These are phyloP conservation scores for Gnathonemus echidnorhynchus DNA, from an alignment of 2,113 vertebrate genomes.

Conservation along the genomic window DNA sequence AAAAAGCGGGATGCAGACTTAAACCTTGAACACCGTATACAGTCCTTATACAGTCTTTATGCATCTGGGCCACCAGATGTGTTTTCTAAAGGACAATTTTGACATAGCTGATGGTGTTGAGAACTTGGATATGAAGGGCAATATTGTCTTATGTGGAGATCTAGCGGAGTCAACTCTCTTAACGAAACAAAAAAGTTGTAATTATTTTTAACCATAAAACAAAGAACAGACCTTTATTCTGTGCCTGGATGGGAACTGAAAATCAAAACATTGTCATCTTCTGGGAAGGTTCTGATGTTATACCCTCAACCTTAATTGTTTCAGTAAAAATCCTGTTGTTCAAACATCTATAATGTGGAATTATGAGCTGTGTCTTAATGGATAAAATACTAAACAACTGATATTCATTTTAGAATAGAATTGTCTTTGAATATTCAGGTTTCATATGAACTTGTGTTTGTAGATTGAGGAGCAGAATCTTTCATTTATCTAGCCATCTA, in stretches of 20 bases:
- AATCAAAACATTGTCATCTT: background rate
- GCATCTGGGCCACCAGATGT: background rate
- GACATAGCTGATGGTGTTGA: conserved; percentile 16
- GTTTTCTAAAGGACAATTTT: conserved; percentile 26
- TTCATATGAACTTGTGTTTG: background rate
- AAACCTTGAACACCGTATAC: no score
- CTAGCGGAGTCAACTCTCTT: conserved; percentile 18
- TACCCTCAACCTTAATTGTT: background rate
- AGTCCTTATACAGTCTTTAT: background rate
- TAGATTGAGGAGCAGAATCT: background rate
- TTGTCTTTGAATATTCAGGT: background rate
- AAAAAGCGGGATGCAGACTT: no score
- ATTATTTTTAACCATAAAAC: background rate
- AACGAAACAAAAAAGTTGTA: conserved; percentile 11
- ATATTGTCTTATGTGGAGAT: conserved; percentile 25
- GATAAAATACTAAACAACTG: background rate
- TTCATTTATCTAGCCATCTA: background rate
- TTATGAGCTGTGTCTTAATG: background rate
- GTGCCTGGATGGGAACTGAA: background rate
- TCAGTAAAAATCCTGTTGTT: background rate
- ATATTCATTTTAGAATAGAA: background rate
- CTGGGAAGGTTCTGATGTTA: background rate
- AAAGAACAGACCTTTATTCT: background rate
- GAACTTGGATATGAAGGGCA: conserved; percentile 34
- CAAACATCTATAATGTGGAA: background rate